Evolutionary conservation across 37 sponge, comb jelly and placozoan species (phyloP), one percentile per base, ranked within the genome.

Genomic region (Agelas oroides): DNA sequence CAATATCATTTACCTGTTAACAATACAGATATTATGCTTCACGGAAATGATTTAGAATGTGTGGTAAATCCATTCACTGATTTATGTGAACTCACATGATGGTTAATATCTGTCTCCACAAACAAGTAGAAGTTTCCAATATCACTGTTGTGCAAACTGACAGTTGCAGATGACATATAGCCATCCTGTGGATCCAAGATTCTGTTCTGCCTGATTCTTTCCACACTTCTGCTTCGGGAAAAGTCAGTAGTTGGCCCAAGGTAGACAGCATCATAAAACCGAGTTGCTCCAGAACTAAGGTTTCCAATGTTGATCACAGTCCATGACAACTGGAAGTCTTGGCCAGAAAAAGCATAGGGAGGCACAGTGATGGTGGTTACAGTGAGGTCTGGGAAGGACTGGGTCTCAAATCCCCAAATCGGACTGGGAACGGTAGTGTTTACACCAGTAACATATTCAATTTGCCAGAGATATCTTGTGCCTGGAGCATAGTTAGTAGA

Each of bases 321-420:
- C 76, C 76, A 75, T 0, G 76, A 16, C 28, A 75, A 19, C 1
- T 75, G 57, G 53, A 75, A 54, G 16, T 53, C 33, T 25, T 28
- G 56, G 30, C 76, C 76, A 75, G 76, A 75, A 6, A 56, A 75
- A 27, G 59, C 76, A 75, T 33, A 75, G 20, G 56, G 58, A 53
- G 76, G 76, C 20, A 75, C n/a, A 11, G 32, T 27, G 24, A 75
- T 32, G 1, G 13, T 25, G 28, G 32, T 53, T 0, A 75, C 58
- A 1, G 25, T 28, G 21, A 75, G 54, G 54, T 75, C 76, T 24
- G 59, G 1, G 37, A 57, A 75, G 19, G 59, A 14, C 28, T 37
- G 25, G 25, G 76, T 75, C 25, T 53, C 59, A 56, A 75, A 75
- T 53, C 76, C 76, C 76, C 76, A 75, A 24, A 75, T 52, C 1